Evolutionary conservation across 1,140 invertebrate species (phyloP), one percentile per base, ranked within the genome.

Genomic region (Drosophila paulistorum): DNA sequence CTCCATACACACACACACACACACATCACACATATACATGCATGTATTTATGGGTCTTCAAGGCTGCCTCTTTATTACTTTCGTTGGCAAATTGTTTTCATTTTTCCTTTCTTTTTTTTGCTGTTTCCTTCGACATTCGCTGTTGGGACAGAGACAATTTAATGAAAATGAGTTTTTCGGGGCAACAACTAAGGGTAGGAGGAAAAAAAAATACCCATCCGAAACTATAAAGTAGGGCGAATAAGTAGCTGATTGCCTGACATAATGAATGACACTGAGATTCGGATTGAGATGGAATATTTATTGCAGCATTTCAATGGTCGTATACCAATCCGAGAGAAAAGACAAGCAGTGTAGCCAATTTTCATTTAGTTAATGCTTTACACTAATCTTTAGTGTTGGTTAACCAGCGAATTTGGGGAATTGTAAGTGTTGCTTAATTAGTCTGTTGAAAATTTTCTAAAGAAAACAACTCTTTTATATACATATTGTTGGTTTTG

Each of bases 11-110:
- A 33, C 62, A 72, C 39, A 71, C 68, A n/a, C 35, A 55, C 20
- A 64, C 45, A 48, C 42, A 37, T 51, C 3, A 26, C 23, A 71
- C 0, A 48, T 37, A 37, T 51, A 74, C 54, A 59, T 17, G 11
- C 20, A 59, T 68, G 45, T 71, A 55, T 41, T 57, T 62, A 60
- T 42, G 64, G 58, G 54, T 65, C 74, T 78, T 74, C 57, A 71
- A 74, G 66, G 74, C 79, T 54, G 63, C 64, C 62, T 74, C 67
- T 74, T 78, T 82, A 82, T 82, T 78, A 71, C 79, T 65, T 74
- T 78, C 64, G 61, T 60, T 71, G 71, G 74, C 74, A 72, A 78
- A 82, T 81, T 82, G 81, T 82, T 82, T 82, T 82, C 79, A 65
- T 81, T 81, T 81, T 73, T 68, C n/a, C 72, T 60, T 65, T 65